Evolutionary conservation across 2,113 vertebrate species (phyloP).

Genomic region (Gasterosteus nipponicus): DNA sequence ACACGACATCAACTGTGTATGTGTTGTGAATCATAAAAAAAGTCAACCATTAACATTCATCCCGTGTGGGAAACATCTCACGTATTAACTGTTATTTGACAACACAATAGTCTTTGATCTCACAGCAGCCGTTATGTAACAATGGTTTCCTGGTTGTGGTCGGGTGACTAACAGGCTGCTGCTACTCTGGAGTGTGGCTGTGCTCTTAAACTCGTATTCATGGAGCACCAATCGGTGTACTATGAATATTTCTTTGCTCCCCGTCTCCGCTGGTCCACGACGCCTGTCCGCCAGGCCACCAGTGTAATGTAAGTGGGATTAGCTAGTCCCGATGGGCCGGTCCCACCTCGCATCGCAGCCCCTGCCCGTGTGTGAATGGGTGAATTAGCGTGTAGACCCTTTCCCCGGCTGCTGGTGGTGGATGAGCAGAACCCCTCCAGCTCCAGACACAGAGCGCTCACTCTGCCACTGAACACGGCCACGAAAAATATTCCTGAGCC

Average conservation of each 20-base stretch:
- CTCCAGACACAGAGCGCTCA: no score
- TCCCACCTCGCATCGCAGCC: no score
- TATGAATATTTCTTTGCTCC: conserved; percentile 16
- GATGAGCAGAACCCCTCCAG: no score
- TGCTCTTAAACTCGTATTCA: conserved; percentile 46
- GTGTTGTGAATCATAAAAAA: not conserved
- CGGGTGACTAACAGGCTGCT: conserved; percentile 24
- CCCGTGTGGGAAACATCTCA: not conserved
- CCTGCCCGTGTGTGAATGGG: no score
- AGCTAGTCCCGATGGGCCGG: not conserved
- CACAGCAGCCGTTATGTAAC: not conserved
- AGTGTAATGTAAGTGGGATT: not conserved
- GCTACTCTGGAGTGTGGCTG: conserved; percentile 40
- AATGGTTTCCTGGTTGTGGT: not conserved
- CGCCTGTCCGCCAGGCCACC: not conserved
- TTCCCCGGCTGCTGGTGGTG: no score
- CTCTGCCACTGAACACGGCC: no score
- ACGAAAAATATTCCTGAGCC: no score
- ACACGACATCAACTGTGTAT: not conserved
- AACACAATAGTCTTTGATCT: not conserved
- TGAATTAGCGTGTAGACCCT: no score
- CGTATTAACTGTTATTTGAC: not conserved
- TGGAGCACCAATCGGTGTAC: conserved; percentile 36
- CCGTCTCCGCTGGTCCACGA: not conserved
- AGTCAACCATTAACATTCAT: not conserved